Evolutionary conservation across 1,140 invertebrate genomes (phyloP).

Genomic region (Aleiodes sp.): DNA sequence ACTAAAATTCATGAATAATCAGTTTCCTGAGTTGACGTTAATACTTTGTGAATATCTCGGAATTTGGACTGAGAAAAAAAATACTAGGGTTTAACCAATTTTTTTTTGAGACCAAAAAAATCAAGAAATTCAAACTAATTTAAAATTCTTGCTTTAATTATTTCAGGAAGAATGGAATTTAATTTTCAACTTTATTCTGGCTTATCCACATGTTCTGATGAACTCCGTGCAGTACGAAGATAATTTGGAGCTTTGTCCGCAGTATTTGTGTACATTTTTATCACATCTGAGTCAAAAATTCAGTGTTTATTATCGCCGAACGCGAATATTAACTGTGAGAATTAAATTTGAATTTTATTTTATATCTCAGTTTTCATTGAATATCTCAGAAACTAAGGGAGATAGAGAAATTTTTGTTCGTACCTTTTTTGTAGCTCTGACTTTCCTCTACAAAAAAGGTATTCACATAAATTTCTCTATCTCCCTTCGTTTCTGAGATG

Average conservation of each 20-base stretch:
- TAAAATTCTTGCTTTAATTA: neutral
- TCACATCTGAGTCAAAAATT: constrained; percentile 71
- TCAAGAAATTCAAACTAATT: neutral
- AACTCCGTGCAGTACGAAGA: constrained; percentile 63
- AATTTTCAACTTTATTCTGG: constrained; percentile 72
- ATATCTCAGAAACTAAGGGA: too few species aligned
- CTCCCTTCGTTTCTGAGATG: too few species aligned
- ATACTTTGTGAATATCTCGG: too few species aligned
- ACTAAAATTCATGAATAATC: too few species aligned
- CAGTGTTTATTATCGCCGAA: constrained; percentile 77
- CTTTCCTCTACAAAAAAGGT: too few species aligned
- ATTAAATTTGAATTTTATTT: constrained; percentile 25
- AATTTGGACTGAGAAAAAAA: too few species aligned
- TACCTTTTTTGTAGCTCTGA: too few species aligned
- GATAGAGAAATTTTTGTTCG: too few species aligned
- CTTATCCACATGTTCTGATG: constrained; percentile 70
- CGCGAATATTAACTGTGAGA: constrained; percentile 72
- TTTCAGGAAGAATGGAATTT: constrained; percentile 78
- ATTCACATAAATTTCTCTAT: too few species aligned
- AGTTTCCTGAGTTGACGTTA: too few species aligned
- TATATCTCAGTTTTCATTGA: too few species aligned
- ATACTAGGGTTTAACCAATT: constrained; percentile 22
- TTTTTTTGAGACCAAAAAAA: neutral
- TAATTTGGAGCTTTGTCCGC: constrained; percentile 67
- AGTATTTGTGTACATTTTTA: constrained; percentile 73